Evolutionary conservation across 1,140 invertebrate genomes (phyloP).

Genomic region (Drosophila lacteicornis): DNA sequence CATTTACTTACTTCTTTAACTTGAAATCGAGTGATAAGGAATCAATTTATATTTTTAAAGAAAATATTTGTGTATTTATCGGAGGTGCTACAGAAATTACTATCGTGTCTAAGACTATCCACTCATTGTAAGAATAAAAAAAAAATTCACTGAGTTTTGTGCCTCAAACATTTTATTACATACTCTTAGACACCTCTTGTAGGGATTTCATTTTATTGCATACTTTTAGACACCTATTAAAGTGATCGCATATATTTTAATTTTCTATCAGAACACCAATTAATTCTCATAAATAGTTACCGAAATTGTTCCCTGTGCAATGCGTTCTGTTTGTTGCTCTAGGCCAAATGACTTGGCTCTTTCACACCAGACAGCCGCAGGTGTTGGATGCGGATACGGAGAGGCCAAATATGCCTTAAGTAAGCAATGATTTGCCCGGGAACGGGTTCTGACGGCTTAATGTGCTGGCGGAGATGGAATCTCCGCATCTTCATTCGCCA

Average conservation of each 20-base stretch:
- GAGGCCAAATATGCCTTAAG: conserved; percentile 60
- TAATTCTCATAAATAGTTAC: no score
- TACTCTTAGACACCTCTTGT: no score
- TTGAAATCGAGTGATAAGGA: not conserved
- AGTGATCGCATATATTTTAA: no score
- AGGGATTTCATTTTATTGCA: no score
- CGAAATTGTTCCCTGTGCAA: not conserved
- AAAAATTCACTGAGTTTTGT: no score
- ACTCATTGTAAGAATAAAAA: no score
- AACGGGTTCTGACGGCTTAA: conserved; percentile 37
- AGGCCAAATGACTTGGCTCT: conserved; percentile 65
- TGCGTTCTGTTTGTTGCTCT: conserved; percentile 41
- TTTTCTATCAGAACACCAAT: not conserved
- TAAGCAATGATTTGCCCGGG: conserved; percentile 58
- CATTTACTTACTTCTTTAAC: not conserved
- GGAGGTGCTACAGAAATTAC: no score
- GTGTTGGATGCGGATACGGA: conserved; percentile 32
- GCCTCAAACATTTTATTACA: no score
- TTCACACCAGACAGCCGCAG: conserved; percentile 53
- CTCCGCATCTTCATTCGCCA: conserved; percentile 9
- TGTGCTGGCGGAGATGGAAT: conserved; percentile 34
- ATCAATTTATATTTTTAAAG: no score
- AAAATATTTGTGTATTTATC: not conserved
- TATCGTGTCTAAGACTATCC: no score
- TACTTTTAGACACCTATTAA: no score